phyloP scores from a whole-genome alignment of 2,888 invertebrate species.

The Lycia hirtaria region DNA sequence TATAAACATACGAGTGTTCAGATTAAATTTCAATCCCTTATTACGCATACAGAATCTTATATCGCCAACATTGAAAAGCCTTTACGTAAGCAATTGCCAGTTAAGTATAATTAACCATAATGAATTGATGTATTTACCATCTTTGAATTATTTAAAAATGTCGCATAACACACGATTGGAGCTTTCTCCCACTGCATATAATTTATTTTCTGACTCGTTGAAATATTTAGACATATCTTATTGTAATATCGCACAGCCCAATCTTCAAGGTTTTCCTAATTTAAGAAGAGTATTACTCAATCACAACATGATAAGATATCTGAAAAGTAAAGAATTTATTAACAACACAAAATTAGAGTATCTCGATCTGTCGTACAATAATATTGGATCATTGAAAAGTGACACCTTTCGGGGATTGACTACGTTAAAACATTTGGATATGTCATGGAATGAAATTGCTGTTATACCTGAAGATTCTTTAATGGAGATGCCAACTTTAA shows the following conservation, averaged over 20 bases:
- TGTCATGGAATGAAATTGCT: slow-evolving; percentile 89
- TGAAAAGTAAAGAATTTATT: slow-evolving; percentile 85
- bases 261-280: slow-evolving; percentile 86
- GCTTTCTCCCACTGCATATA: slow-evolving; percentile 68
- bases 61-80: slow-evolving; percentile 78
- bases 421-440: slow-evolving; percentile 86
- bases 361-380: slow-evolving; percentile 88
- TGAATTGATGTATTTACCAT: slow-evolving; percentile 85
- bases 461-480: slow-evolving; percentile 86
- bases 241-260: slow-evolving; percentile 86
- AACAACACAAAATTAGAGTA: slow-evolving; percentile 86
- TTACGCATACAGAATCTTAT: slow-evolving; percentile 73
- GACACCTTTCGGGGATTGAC: slow-evolving; percentile 87
- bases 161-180: slow-evolving; percentile 86
- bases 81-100: slow-evolving; percentile 86
- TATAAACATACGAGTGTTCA: slow-evolving; percentile 80
- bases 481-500: slow-evolving; percentile 85
- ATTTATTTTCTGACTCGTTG: slow-evolving; percentile 81
- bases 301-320: slow-evolving; percentile 86
- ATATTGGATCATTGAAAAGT: slow-evolving; percentile 85
- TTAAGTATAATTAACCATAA: slow-evolving; percentile 78
- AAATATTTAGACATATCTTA: slow-evolving; percentile 86
- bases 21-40: slow-evolving; percentile 82
- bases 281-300: slow-evolving; percentile 85
- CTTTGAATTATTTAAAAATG: slow-evolving; percentile 86